Conservation (phyloP, 2,797 vertebrate genomes). For the Erethizon dorsatum region DNA sequence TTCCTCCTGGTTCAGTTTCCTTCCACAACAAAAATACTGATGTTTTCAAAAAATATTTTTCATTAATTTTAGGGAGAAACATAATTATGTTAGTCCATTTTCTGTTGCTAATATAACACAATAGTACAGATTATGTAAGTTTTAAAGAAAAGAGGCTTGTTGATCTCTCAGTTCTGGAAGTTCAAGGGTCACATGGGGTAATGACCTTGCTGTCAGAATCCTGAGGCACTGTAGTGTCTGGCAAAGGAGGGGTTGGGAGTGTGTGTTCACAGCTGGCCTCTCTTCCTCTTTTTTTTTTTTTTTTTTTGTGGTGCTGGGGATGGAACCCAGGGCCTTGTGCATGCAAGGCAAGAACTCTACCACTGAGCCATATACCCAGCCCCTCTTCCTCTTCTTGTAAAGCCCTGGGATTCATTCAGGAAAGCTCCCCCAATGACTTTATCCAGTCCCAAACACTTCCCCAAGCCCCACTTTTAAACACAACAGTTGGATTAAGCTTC, state of each 20-base stretch:
- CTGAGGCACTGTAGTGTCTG: neutral
- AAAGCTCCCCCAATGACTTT: neutral
- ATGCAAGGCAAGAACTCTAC: too few relatives aligned
- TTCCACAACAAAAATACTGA: too few relatives aligned
- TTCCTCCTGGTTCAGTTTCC: too few relatives aligned
- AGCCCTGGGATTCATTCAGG: neutral
- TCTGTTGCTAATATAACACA: neutral
- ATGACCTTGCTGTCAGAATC: neutral
- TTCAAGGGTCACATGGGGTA: neutral
- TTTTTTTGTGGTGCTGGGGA: too few relatives aligned
- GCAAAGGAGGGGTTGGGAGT: neutral
- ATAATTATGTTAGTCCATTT: neutral
- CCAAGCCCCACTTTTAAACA: neutral
- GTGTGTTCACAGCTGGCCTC: neutral
- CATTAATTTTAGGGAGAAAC: constrained; percentile 40
- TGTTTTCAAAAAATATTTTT: neutral
- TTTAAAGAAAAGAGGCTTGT: neutral
- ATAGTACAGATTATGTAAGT: neutral
- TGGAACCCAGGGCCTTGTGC: too few relatives aligned
- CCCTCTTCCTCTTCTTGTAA: neutral
- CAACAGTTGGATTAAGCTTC: neutral
- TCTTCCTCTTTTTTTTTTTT: neutral
- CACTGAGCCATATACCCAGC: too few relatives aligned
- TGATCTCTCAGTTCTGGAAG: neutral
- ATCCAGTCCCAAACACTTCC: neutral